Evolutionary conservation across 2,797 vertebrate species (phyloP), one percentile per base, ranked within the genome.

Genomic region (Heliangelus exortis): DNA sequence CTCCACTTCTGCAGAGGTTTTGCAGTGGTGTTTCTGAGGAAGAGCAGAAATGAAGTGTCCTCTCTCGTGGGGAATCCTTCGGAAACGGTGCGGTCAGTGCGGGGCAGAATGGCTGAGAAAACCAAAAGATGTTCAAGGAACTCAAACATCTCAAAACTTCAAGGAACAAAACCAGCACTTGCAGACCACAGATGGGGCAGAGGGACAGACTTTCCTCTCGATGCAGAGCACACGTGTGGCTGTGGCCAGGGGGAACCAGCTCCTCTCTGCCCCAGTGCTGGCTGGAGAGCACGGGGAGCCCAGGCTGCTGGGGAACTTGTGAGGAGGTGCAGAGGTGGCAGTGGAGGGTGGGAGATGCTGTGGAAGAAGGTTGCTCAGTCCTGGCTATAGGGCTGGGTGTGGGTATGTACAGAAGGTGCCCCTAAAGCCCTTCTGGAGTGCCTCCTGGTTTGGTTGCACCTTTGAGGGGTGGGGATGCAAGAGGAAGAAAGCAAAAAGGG

Each of bases 211-310:
- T 55, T 57, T 14, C n/a, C 41, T 45, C n/a, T 14, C 2, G 1
- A 7, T 3, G 41, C 10, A 16, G 48, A 51, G 34, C 50, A 39
- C 31, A 1, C 0, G 2, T 3, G 62, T 13, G 13, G 12, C 0
- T 6, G 33, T 36, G 54, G 21, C 29, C 23, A 5, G 59, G 45
- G 48, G 80, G 75, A 81, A 17, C n/a, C 6, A 0, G 66, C 72
- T 34, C 39, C 29, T 54, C 50, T 21, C 51, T 16, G 50, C 26
- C 76, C 19, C 25, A 16, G 33, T 1, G 6, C 58, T 12, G 26
- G 55, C 15, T 10, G 45, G 11, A 10, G 74, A 41, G 33, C 50
- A 29, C 9, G 47, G 20, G 28, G 28, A 28, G 53, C 28, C 28
- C 31, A 18, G 53, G 53, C 53, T 29, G 9, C 53, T 29, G 18